These are phyloP conservation scores for Poeciliopsis turrubarensis DNA, from an alignment of 2,113 vertebrate species.

Conservation along the genomic window DNA sequence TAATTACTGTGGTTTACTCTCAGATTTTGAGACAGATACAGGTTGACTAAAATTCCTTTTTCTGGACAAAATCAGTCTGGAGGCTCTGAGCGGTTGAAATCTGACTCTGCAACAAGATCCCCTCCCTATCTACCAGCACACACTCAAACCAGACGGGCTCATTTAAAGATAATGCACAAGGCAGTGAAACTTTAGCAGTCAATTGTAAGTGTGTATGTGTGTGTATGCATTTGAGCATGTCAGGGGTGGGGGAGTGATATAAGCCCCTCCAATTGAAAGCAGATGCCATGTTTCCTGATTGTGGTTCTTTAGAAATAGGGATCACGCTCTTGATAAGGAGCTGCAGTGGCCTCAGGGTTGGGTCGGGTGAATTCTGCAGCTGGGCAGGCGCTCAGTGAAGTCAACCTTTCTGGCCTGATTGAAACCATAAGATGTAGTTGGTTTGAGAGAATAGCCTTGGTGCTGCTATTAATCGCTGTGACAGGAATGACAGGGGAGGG, in stretches of 20 bases:
- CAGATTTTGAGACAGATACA: conserved; percentile 26
- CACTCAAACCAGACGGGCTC: conserved; percentile 57
- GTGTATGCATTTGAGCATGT: conserved; percentile 6
- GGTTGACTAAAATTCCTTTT: conserved; percentile 10
- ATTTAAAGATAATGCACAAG: conserved; percentile 42
- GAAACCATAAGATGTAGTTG: conserved; percentile 62
- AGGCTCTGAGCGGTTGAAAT: conserved; percentile 25
- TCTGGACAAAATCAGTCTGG: conserved; percentile 44
- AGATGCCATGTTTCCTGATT: conserved; percentile 76
- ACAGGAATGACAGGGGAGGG: conserved; percentile 49
- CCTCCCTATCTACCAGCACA: conserved; percentile 47
- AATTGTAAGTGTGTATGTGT: conserved; percentile 7
- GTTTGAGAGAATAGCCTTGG: conserved; percentile 43
- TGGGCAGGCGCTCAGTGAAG: conserved; percentile 37
- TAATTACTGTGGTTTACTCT: conserved; percentile 17
- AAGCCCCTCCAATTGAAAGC: conserved; percentile 67
- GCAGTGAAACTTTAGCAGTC: conserved; percentile 45
- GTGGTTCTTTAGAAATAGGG: conserved; percentile 53
- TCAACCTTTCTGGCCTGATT: conserved; percentile 51
- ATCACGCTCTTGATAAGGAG: conserved; percentile 39
- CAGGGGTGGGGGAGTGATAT: conserved; percentile 30
- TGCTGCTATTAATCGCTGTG: conserved; percentile 65
- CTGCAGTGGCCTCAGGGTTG: conserved; percentile 47
- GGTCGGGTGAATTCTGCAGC: conserved; percentile 45
- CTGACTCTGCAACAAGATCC: conserved; percentile 51